Evolutionary conservation across 2,888 invertebrate species (phyloP).

Genomic region (Dioctria rufipes): DNA sequence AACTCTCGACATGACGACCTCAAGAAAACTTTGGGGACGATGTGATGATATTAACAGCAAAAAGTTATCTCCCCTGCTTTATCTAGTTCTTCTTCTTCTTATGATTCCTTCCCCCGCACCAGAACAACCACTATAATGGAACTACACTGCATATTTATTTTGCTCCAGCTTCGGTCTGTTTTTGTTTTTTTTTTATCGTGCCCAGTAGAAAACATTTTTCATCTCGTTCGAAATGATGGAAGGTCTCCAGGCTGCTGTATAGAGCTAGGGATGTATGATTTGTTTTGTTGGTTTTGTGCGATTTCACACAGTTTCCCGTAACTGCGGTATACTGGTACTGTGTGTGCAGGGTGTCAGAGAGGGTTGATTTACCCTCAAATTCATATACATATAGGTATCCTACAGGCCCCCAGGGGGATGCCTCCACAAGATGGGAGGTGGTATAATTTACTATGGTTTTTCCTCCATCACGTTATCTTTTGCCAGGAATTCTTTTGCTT

Average conservation of each 20-base stretch:
- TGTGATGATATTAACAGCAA: constrained; percentile 47
- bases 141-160: constrained; percentile 25
- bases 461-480: constrained; percentile 32
- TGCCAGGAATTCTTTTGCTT: constrained; percentile 53
- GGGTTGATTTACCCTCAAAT: constrained; percentile 35
- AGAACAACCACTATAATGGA: neutral
- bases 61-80: constrained; percentile 34
- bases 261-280: constrained; percentile 23
- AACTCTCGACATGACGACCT: constrained; percentile 51
- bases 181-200: constrained; percentile 21
- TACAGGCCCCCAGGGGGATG: constrained; percentile 9
- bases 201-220: constrained; percentile 30
- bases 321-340: neutral
- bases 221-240: constrained; percentile 50
- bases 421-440: constrained; percentile 9
- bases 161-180: neutral
- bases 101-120: constrained; percentile 6
- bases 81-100: neutral
- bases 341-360: neutral
- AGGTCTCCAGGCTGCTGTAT: neutral
- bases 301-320: neutral
- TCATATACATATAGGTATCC: constrained; percentile 10
- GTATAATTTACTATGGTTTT: constrained; percentile 29
- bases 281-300: constrained; percentile 42
- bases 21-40: constrained; percentile 49